Conservation (phyloP, 2,113 vertebrate species). For the Phocoena sinus region DNA sequence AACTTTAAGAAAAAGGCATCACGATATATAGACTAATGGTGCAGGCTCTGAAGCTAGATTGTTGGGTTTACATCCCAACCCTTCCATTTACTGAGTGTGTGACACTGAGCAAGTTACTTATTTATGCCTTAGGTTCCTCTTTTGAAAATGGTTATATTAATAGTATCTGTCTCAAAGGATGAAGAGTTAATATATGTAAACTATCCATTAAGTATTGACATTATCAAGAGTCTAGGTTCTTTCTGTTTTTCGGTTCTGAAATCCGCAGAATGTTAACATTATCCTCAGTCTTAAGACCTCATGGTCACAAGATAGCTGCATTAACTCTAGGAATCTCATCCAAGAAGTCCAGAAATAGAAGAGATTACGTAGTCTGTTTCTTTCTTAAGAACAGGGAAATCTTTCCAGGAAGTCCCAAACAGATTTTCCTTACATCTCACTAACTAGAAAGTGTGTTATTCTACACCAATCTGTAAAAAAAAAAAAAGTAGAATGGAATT, state of each 20-base stretch:
- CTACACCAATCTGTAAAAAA: not conserved
- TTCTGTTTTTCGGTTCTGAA: not conserved
- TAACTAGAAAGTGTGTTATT: not conserved
- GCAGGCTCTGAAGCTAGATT: not conserved
- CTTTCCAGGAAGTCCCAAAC: not conserved
- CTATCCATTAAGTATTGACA: not conserved
- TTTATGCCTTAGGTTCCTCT: not conserved
- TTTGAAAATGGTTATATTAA: constrained; percentile 25
- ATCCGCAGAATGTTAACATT: not conserved
- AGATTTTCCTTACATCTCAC: not conserved
- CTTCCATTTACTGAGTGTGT: not conserved
- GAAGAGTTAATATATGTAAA: constrained; percentile 4
- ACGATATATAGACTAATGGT: not conserved
- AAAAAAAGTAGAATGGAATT: not conserved
- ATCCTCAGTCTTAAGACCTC: not conserved
- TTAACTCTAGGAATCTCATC: not conserved
- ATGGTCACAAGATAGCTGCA: not conserved
- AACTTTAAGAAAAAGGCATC: not conserved
- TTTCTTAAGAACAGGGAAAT: not conserved
- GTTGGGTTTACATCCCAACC: not conserved
- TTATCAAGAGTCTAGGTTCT: not conserved
- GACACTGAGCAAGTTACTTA: not conserved
- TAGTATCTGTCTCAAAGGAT: not conserved
- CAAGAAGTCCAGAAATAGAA: not conserved
- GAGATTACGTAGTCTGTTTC: not conserved